Evolutionary conservation across 1,140 invertebrate genomes (phyloP).

Genomic region (Meloidogyne exigua): DNA sequence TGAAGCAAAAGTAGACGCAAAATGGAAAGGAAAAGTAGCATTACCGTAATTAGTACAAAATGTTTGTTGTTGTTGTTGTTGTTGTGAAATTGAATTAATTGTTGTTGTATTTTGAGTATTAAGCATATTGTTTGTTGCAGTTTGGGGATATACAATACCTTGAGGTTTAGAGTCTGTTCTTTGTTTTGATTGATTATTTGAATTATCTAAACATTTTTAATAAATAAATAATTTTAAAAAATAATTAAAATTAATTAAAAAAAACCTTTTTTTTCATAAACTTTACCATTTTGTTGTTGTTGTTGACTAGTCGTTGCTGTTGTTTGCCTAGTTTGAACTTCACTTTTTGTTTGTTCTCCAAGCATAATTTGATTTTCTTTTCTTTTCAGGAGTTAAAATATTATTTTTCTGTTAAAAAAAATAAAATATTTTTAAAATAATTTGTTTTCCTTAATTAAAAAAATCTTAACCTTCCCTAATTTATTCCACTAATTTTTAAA

Average conservation of each 20-base stretch:
- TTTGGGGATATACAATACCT: background rate
- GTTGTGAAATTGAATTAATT: background rate
- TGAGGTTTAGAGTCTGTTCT: background rate
- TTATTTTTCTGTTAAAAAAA: too few relatives aligned
- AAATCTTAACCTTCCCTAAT: too few relatives aligned
- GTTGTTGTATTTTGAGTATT: background rate
- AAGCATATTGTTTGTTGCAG: background rate
- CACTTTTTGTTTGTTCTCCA: background rate
- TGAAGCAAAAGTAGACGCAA: background rate
- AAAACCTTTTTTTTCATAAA: background rate
- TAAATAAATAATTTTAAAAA: too few relatives aligned
- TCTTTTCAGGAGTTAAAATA: too few relatives aligned
- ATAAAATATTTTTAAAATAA: too few relatives aligned
- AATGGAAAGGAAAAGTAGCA: background rate
- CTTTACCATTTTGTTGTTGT: background rate
- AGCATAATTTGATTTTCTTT: background rate
- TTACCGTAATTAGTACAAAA: background rate
- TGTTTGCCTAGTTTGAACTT: background rate
- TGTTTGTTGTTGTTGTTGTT: background rate
- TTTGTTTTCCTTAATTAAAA: too few relatives aligned
- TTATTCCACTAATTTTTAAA: too few relatives aligned
- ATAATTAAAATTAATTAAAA: too few relatives aligned
- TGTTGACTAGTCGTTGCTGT: constrained; percentile 4
- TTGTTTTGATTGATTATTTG: background rate
- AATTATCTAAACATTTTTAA: background rate